Base-by-base conservation (phyloP, 2,113 vertebrate genomes). In the Phasianus colchicus region DNA sequence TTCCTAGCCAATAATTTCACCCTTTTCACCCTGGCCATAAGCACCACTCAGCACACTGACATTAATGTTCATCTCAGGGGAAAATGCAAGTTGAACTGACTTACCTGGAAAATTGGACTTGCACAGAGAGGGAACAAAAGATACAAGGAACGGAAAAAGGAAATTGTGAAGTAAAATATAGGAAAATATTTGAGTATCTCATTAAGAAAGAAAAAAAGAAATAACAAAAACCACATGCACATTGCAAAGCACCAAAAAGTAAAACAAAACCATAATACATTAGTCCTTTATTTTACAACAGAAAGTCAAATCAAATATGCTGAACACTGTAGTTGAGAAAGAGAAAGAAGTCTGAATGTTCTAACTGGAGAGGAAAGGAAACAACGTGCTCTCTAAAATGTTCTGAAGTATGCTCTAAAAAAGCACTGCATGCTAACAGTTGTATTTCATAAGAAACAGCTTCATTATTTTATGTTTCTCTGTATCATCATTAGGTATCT, bases 401-500 rank as follows among this genome's bases (percentile, higher is more conserved):
- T 36, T 66, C 24, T 13, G 69, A 89, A 92, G n/a, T 18, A 29
- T 0, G 3, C 17, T 70, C 55, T 82, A 19, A 65, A 90, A 91
- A 64, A 54, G 38, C n/a, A 67, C 43, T 34, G 54, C 67, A 72
- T 48, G 45, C 34, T 63, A 76, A 76, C 70, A 77, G 9, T 48
- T 67, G 21, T 34, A 13, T 64, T 89, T 61, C 63, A 82, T 85
- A 66, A 80, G 65, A 92, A 81, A 52, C 9, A 14, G 29, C 6
- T 12, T 76, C 43, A 84, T 64, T 70, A 48, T 82, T 95, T 36
- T 70, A n/a, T 15, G 2, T 50, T 72, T 38, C 47, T 88, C 71
- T 89, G 43, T 61, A 74, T 67, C 64, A 63, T 71, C 75, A 77
- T 90, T 93, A 92, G 70, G 9, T 38, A 34, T 47, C 73, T 90